These are phyloP conservation scores for Drosophila silvestris DNA, from an alignment of 2,888 invertebrate species.

Conservation along the genomic window DNA sequence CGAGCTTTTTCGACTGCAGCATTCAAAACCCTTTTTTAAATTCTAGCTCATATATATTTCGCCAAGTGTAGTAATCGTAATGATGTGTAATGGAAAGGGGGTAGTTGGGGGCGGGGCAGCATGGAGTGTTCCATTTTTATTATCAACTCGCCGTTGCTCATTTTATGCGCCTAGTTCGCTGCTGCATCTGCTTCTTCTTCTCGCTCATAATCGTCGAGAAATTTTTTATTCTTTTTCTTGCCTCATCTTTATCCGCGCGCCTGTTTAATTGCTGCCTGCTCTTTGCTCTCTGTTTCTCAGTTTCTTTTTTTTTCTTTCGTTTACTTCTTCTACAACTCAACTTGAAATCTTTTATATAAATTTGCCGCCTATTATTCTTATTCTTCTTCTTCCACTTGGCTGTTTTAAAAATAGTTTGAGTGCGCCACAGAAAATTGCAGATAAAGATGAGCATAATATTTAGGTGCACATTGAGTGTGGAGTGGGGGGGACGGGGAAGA, in stretches of 20 bases:
- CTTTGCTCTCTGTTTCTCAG: constrained; percentile 19
- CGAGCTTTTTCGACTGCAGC: no score
- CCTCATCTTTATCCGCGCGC: constrained; percentile 36
- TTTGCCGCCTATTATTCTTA: constrained; percentile 11
- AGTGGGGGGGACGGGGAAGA: background rate
- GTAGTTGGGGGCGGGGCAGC: background rate
- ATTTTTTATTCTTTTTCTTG: constrained; percentile 20
- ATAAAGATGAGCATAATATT: constrained; percentile 29
- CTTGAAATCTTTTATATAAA: constrained; percentile 16
- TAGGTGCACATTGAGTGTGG: constrained; percentile 17
- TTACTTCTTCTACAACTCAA: constrained; percentile 6
- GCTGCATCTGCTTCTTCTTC: constrained; percentile 19
- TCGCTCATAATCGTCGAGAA: constrained; percentile 37
- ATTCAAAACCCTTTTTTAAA: background rate
- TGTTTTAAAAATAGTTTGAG: constrained; percentile 49
- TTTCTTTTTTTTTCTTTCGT: background rate
- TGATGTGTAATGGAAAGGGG: background rate
- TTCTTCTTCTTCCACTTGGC: constrained; percentile 18
- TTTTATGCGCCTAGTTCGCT: constrained; percentile 36
- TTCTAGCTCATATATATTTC: background rate
- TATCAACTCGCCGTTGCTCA: constrained; percentile 57
- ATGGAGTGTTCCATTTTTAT: constrained; percentile 61
- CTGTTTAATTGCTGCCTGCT: constrained; percentile 51
- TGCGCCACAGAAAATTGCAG: constrained; percentile 44
- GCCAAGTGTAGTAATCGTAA: background rate